phyloP scores from a whole-genome alignment of 2,888 invertebrate species.

The Zootermopsis nevadensis region DNA sequence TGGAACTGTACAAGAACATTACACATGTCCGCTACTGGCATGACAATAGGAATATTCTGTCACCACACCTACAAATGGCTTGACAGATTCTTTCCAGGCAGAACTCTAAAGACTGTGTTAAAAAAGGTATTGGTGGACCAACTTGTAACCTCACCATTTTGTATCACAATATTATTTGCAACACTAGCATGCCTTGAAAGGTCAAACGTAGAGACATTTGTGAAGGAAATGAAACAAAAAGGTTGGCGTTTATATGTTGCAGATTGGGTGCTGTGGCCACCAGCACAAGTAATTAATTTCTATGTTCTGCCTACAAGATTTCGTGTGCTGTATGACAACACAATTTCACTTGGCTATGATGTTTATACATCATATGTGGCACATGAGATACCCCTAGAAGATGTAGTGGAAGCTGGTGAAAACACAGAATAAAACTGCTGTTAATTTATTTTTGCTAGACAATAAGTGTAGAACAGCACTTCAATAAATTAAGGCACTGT shows the following conservation, averaged over 20 bases:
- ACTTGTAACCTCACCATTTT: conserved; percentile 83
- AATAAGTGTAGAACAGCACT: too few species aligned
- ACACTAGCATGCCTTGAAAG: conserved; percentile 80
- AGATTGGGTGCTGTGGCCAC: conserved; percentile 94
- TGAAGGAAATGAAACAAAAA: conserved; percentile 77
- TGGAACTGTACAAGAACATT: conserved; percentile 73
- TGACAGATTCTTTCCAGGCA: conserved; percentile 78
- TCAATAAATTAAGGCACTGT: too few species aligned
- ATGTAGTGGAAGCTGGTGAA: conserved; percentile 7
- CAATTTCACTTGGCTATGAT: conserved; percentile 87
- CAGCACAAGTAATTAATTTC: conserved; percentile 93
- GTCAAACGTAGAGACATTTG: conserved; percentile 70
- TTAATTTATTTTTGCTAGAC: too few species aligned
- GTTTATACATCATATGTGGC: conserved; percentile 85
- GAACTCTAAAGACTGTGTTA: conserved; percentile 71
- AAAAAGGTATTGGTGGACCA: conserved; percentile 89
- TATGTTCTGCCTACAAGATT: conserved; percentile 84
- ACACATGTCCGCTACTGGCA: conserved; percentile 83
- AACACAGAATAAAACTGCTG: too few species aligned
- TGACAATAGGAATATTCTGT: conserved; percentile 80
- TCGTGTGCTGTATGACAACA: conserved; percentile 88
- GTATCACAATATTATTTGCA: conserved; percentile 81
- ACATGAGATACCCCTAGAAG: conserved; percentile 61
- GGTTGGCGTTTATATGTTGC: conserved; percentile 83
- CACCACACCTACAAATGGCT: conserved; percentile 89